phyloP scores from a whole-genome alignment of 2,113 vertebrate species.

The Campylomormyrus numenius region DNA sequence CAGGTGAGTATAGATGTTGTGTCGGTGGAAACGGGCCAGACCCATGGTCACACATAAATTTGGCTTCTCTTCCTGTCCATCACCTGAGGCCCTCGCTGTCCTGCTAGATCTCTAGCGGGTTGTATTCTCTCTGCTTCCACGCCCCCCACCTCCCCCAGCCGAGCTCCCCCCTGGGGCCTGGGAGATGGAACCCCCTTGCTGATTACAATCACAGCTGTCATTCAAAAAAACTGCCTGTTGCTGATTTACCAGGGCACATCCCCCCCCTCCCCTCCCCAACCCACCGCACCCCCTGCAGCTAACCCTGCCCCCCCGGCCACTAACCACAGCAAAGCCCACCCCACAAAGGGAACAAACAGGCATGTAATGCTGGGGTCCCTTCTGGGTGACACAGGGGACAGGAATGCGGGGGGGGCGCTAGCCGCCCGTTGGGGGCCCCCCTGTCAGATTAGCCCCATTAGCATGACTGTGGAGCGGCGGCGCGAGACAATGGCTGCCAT shows the following conservation, averaged over 20 bases:
- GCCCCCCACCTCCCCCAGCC: neutral
- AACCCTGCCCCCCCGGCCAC: no score
- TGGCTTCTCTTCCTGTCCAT: neutral
- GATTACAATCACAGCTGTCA: constrained; percentile 12
- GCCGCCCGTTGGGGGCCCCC: constrained; percentile 15
- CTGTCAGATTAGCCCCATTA: constrained; percentile 69
- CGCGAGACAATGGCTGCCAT: constrained; percentile 59
- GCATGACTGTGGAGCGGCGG: constrained; percentile 66
- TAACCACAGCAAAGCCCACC: no score
- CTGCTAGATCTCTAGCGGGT: neutral
- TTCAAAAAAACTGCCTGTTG: constrained; percentile 12
- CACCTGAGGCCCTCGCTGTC: neutral
- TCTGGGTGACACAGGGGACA: no score
- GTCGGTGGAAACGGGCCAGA: neutral
- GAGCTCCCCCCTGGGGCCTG: neutral
- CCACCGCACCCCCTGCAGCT: neutral
- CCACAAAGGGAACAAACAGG: no score
- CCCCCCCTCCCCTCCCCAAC: neutral
- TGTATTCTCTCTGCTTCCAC: neutral
- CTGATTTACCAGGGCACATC: neutral
- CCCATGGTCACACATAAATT: neutral
- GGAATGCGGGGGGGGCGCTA: no score
- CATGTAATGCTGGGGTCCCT: no score
- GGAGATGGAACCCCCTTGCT: neutral
- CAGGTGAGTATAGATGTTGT: neutral